phyloP scores from a whole-genome alignment of 2,888 invertebrate species.

The Coecobrya sp. region DNA sequence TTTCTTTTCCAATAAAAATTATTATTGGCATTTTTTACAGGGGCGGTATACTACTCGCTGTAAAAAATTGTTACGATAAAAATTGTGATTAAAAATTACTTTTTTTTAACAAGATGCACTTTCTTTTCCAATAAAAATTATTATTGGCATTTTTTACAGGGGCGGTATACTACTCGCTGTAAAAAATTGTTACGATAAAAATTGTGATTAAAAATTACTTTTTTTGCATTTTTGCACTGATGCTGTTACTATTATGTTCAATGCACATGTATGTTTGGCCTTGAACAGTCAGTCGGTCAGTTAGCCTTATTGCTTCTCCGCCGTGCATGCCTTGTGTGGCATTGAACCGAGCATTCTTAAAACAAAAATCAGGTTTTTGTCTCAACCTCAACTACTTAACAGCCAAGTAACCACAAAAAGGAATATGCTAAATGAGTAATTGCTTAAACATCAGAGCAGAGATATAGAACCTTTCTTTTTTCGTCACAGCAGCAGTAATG shows the following conservation, averaged over 20 bases:
- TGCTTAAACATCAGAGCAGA: too few species aligned
- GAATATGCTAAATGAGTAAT: slow-evolving; percentile 9
- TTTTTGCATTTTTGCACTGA: too few species aligned
- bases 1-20: slow-evolving; percentile 35
- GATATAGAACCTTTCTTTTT: slow-evolving; percentile 28
- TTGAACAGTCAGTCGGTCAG: slow-evolving; percentile 11
- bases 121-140: slow-evolving; percentile 30
- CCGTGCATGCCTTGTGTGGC: background rate
- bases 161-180: slow-evolving; percentile 12
- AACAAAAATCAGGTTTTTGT: slow-evolving; percentile 31
- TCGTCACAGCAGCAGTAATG: background rate
- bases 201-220: background rate
- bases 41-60: slow-evolving; percentile 13
- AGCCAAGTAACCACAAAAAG: background rate
- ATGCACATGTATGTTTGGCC: background rate
- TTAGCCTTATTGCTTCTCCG: background rate
- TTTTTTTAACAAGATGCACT: background rate
- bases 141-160: background rate
- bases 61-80: background rate
- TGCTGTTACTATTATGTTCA: background rate
- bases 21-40: background rate
- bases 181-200: background rate
- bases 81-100: background rate
- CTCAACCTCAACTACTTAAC: background rate
- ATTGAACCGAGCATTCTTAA: background rate